Base-by-base conservation (phyloP, 2,888 invertebrate species). In the Clostera curtula region DNA sequence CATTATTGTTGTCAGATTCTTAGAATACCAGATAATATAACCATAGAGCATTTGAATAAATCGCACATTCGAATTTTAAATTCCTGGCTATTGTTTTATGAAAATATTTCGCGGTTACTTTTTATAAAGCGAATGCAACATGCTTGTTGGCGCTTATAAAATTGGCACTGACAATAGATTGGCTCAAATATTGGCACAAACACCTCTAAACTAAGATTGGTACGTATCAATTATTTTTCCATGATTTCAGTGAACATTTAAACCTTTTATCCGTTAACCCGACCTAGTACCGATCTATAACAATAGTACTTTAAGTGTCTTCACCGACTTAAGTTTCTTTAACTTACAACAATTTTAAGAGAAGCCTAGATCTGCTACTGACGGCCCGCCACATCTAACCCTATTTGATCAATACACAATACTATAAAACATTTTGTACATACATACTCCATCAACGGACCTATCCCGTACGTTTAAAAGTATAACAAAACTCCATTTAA, bases 271-370 rank as follows among this genome's bases (percentile, higher is more conserved):
- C 36, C 37, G 30, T 41, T 45, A 53, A 44, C 52, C 46, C 46
- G 43, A 50, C 41, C 35, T 37, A 46, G 42, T 56, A 58, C n/a
- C 49, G 47, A 48, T 43, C 66, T 73, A 75, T 72, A 76, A 76
- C 79, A 72, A 70, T 76, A 82, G 82, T 83, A 83, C 82, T 82
- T 69, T 77, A 82, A 80, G 82, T 82, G 74, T 64, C 82, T 74
- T 65, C 58, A 65, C 60, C 63, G 74, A 76, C 80, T 64, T 59
- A 59, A 56, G 58, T 52, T 43, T 31, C 14, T 13, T 14, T 51
- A 63, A 60, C 64, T 74, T 76, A 79, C 79, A 79, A 80, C 77
- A 77, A 80, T 57, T 66, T 56, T 56, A 62, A 67, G 65, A 67
- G 67, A 76, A 72, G 65, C 66, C 66, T 72, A 50, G 54, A 64